Evolutionary conservation across 2,797 vertebrate genomes (phyloP), one percentile per base, ranked within the genome.

Genomic region (Hoplostethus atlanticus): DNA sequence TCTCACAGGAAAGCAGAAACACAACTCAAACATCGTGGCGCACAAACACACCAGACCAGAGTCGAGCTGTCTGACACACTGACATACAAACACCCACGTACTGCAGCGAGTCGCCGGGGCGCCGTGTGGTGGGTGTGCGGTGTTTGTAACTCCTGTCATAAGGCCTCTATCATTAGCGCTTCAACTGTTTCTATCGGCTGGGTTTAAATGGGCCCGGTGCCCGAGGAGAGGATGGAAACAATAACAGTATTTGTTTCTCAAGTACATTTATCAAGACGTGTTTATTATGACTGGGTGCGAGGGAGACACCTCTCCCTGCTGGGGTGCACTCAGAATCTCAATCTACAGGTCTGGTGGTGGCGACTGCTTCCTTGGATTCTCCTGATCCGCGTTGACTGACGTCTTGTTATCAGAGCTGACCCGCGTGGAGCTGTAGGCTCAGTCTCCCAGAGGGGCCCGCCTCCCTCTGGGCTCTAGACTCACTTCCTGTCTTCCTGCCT

Each of bases 71-170:
- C 89, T 91, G 90, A 91, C 85, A 89, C 84, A 80, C 77, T 86
- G 88, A 89, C 91, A 91, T 75, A 92, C 80, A 92, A 86, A 88
- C 86, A 79, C 89, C 91, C 92, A 90, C 90, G 38, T 79, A 44
- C 74, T 75, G 87, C 76, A 71, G 80, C 75, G 65, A 76, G 80
- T 78, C 62, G 73, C 76, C 91, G 75, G 73, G 56, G 82, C 70
- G 62, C 84, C 66, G 86, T 50, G 83, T 63, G 81, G 88, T 87
- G 89, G 89, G 90, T 87, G 87, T 86, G 77, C 83, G 87, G 73
- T 85, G 87, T 90, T 91, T 89, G 82, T 69, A 79, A 68, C 82
- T 90, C 71, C 85, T 91, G 88, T 91, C 85, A 79, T 21, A 1
- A 67, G 78, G 74, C 80, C 87, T 88, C 93, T 91, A 73, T 92